These are phyloP conservation scores for Corynorhinus townsendii DNA, from an alignment of 2,113 vertebrate genomes.

Conservation along the genomic window DNA sequence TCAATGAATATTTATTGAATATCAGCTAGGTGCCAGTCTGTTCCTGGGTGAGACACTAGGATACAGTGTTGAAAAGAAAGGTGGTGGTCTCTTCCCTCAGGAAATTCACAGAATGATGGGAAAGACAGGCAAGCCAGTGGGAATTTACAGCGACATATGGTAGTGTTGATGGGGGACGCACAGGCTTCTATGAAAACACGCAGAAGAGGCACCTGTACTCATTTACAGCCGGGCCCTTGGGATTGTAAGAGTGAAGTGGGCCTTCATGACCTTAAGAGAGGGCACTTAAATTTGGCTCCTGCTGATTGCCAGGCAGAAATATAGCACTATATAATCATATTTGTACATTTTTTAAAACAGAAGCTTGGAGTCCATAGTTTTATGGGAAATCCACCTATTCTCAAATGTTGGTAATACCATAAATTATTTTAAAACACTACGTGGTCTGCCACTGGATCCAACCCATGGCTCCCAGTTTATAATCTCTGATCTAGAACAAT, in stretches of 20 bases:
- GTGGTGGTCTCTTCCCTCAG: neutral
- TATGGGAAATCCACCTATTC: neutral
- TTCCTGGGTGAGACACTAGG: neutral
- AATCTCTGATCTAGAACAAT: neutral
- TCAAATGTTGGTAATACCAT: neutral
- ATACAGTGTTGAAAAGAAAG: neutral
- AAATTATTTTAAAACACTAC: neutral
- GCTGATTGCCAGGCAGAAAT: neutral
- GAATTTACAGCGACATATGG: fast-evolving
- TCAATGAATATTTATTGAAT: neutral
- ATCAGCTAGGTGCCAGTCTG: neutral
- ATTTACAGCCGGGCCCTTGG: neutral
- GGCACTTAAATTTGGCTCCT: neutral
- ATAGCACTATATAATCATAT: neutral
- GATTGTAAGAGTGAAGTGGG: neutral
- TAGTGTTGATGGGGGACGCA: neutral
- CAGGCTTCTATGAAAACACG: neutral
- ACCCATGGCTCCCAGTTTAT: neutral
- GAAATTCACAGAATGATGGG: neutral
- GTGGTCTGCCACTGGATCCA: neutral
- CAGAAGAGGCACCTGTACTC: neutral
- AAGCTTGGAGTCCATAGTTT: neutral
- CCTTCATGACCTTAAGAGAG: neutral
- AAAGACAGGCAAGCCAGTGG: neutral
- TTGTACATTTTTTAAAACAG: neutral